Conservation (phyloP, 2,113 vertebrate species). For the Pantherophis guttatus region DNA sequence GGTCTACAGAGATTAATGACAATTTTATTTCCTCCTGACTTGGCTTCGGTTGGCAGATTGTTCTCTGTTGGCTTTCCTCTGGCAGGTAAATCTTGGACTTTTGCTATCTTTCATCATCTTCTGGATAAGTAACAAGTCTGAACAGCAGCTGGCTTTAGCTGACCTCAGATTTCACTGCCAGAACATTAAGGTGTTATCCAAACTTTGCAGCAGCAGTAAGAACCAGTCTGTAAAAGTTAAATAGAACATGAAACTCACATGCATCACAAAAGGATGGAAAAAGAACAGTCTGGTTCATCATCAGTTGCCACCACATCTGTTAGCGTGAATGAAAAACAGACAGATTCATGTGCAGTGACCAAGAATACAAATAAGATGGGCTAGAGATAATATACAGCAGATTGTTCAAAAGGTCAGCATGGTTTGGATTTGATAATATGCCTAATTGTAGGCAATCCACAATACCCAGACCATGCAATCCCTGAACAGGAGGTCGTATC, state of each 20-base stretch:
- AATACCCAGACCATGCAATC: neutral
- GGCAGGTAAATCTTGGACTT: neutral
- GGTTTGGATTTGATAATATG: slow-evolving; percentile 4
- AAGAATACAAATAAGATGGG: slow-evolving; percentile 15
- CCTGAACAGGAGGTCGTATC: neutral
- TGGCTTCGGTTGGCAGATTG: neutral
- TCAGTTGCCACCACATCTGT: neutral
- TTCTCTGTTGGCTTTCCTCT: neutral
- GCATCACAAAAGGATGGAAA: neutral
- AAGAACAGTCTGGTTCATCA: slow-evolving; percentile 12
- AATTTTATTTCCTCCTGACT: neutral
- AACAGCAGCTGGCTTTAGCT: neutral
- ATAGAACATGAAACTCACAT: slow-evolving; percentile 11
- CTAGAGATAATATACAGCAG: neutral
- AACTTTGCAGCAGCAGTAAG: neutral
- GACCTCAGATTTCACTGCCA: neutral
- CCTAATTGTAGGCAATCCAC: slow-evolving; percentile 21
- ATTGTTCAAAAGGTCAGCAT: slow-evolving; percentile 1
- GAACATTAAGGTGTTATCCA: neutral
- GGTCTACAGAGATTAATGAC: neutral
- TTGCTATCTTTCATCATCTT: neutral
- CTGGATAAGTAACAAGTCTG: neutral
- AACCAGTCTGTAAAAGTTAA: slow-evolving; percentile 18
- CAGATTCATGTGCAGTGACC: neutral
- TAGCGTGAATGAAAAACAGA: neutral